Evolutionary conservation across 2,797 vertebrate genomes (phyloP), one percentile per base, ranked within the genome.

Genomic region (Merluccius polli): DNA sequence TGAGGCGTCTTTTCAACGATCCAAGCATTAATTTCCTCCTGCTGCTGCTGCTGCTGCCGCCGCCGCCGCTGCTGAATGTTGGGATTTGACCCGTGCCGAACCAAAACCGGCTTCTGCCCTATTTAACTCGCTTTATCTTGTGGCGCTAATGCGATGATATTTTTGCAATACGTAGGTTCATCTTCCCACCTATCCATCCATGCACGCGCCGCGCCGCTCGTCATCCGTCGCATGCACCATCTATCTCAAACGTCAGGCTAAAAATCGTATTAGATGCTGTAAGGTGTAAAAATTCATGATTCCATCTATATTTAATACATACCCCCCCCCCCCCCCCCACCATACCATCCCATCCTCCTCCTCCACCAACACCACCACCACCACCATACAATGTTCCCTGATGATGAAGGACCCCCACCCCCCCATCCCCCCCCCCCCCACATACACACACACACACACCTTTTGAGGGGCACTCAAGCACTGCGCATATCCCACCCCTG

Each of bases 221-320:
- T 0, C 16, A 13, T 16, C 18, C 15, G 59, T 24, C 59, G 21
- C 59, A 11, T 24, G 21, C 24, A 3, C 24, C 65, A 67, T 67
- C 70, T 31, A 78, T 78, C 35, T 72, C 8, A 78, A 76, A 59
- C 75, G 77, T 78, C 71, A 73, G 52, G 71, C 18, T 11, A 48
- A 29, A 27, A 75, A 73, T 73, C 63, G 72, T 74, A 70, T 18
- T 73, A 67, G 36, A 80, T 15, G 73, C 29, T 65, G 73, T 29
- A 71, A 73, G 36, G 70, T 80, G 33, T 63, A 75, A 76, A 86
- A 76, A 80, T 59, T 31, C 29, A 84, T 86, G 88, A 87, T 86
- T 80, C 70, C 12, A 86, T 79, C 83, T 75, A 70, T 79, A 81
- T 85, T 81, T 75, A 75, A 24, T 81, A 38, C 77, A 78, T 78